Evolutionary conservation across 1,140 invertebrate species (phyloP).

Genomic region (Calosoma granatense): DNA sequence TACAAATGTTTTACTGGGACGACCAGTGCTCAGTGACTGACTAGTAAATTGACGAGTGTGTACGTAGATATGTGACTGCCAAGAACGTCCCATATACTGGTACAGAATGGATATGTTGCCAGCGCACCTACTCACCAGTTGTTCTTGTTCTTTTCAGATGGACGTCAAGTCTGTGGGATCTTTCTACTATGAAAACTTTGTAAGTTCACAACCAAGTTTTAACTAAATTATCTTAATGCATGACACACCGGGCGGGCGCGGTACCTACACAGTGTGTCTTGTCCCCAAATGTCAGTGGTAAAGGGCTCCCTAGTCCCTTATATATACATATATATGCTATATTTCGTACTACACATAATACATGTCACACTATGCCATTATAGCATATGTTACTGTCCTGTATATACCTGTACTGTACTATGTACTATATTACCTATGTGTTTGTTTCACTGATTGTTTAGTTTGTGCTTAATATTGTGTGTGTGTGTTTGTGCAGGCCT

Average conservation of each 20-base stretch:
- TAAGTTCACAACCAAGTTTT: slow-evolving; percentile 51
- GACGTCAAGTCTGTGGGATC: slow-evolving; percentile 87
- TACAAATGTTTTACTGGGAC: neutral
- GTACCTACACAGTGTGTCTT: neutral
- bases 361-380: no score
- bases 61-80: slow-evolving; percentile 1
- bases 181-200: slow-evolving; percentile 89
- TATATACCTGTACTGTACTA: no score
- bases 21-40: neutral
- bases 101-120: neutral
- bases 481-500: slow-evolving; percentile 56
- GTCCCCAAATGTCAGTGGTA: neutral
- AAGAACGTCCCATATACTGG: slow-evolving; percentile 4
- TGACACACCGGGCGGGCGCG: neutral
- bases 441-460: slow-evolving; percentile 38
- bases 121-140: neutral
- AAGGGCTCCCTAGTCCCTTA: neutral
- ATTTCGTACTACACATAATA: no score
- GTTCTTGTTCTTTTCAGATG: slow-evolving; percentile 62
- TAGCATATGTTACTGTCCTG: no score
- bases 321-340: no score
- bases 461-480: slow-evolving; percentile 88
- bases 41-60: no score
- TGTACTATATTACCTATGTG: neutral
- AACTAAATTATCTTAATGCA: slow-evolving; percentile 3